A percentile compares a stretch with the other conserved stretches of the same genome.
These are phyloP conservation scores for Monochamus saltuarius DNA, from an alignment of 1,140 invertebrate species.

Conservation along the genomic window DNA sequence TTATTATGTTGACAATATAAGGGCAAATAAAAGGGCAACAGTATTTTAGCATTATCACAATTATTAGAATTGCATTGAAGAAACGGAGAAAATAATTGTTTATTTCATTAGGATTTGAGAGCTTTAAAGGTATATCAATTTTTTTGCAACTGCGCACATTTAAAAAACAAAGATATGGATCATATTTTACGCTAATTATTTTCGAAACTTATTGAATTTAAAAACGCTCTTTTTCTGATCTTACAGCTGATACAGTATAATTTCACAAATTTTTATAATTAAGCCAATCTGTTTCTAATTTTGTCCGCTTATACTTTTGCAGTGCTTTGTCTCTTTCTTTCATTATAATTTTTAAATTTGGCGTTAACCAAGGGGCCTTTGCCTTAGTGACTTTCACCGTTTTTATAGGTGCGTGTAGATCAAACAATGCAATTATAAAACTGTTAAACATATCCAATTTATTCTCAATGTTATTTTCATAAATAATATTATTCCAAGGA, in stretches of 20 bases:
- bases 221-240: constrained; percentile 11
- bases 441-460: too few relatives aligned
- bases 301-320: constrained; percentile 11
- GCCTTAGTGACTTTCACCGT: constrained; percentile 8
- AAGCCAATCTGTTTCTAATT: constrained; percentile 6
- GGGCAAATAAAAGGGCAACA: constrained; percentile 2
- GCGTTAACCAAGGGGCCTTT: constrained; percentile 9
- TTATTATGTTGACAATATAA: constrained; percentile 13
- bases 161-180: background rate
- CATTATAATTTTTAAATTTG: constrained; percentile 14
- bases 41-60: constrained; percentile 11
- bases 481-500: too few relatives aligned
- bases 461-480: too few relatives aligned
- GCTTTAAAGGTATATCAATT: background rate
- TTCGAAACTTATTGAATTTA: background rate
- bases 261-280: constrained; percentile 15
- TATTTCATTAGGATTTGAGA: constrained; percentile 4
- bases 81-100: constrained; percentile 6
- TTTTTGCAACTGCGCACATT: background rate
- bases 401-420: constrained; percentile 13
- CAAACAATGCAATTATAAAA: background rate
- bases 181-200: background rate
- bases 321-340: constrained; percentile 13
- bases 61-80: background rate
- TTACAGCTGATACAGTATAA: constrained; percentile 6